Conservation (phyloP, 2,113 vertebrate species). For the Gallinago jamesoni region DNA sequence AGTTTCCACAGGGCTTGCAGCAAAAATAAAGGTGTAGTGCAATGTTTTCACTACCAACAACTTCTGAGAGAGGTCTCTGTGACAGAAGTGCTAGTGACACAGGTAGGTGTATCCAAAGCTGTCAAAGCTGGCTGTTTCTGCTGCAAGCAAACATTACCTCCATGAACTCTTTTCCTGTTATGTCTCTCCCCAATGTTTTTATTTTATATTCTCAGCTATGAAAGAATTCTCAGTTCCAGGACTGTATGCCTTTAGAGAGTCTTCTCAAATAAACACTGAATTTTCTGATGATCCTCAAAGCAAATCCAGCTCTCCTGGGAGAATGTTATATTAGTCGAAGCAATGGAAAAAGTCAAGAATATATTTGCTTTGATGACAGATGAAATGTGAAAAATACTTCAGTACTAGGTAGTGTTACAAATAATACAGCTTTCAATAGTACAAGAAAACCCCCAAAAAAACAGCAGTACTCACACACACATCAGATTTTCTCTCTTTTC, state of each 20-base stretch:
- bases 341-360: background rate
- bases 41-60: background rate
- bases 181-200: background rate
- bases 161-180: background rate
- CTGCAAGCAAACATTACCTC: background rate
- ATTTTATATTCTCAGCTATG: background rate
- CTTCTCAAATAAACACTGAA: background rate
- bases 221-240: background rate
- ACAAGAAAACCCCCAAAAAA: background rate
- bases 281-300: background rate
- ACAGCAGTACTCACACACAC: background rate
- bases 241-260: background rate
- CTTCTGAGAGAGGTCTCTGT: fast-evolving
- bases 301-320: background rate
- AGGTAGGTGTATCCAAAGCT: background rate
- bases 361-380: background rate
- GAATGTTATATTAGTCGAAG: background rate
- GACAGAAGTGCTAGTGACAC: background rate
- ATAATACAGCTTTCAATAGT: background rate
- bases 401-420: background rate
- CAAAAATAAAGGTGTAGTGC: background rate
- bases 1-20: background rate
- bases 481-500: background rate
- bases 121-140: background rate
- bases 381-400: constrained; percentile 19